These are phyloP conservation scores for Prunella himalayana DNA, from an alignment of 2,113 vertebrate genomes.

Conservation along the genomic window DNA sequence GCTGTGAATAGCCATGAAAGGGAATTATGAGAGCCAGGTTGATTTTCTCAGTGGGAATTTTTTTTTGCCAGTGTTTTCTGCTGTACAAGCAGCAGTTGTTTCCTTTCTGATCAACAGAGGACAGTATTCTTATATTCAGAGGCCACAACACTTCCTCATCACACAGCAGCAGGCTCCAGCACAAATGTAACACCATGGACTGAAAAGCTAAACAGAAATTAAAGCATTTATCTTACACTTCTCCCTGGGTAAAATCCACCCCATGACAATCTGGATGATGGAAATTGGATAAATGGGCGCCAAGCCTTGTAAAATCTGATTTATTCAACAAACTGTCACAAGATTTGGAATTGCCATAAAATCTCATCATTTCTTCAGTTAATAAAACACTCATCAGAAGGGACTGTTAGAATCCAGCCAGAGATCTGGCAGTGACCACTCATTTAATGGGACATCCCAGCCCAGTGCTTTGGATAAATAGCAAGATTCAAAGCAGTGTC, in stretches of 20 bases:
- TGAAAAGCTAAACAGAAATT: not conserved
- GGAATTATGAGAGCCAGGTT: not conserved
- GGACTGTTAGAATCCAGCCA: not conserved
- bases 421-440: not conserved
- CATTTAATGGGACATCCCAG: not conserved
- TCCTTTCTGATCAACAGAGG: constrained; percentile 64
- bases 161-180: not conserved
- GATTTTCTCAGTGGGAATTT: not conserved
- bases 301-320: constrained; percentile 25
- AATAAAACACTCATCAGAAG: constrained; percentile 37
- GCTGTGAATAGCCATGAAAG: not conserved
- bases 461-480: not conserved
- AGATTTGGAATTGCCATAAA: not conserved
- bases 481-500: not conserved
- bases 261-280: not conserved
- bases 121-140: constrained; percentile 57
- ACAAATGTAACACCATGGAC: not conserved
- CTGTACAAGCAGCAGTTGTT: constrained; percentile 25
- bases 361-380: constrained; percentile 22
- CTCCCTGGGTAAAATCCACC: not conserved
- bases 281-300: not conserved
- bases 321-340: not conserved
- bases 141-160: not conserved
- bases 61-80: not conserved
- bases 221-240: not conserved